Evolutionary conservation across 2,113 vertebrate species (phyloP), one percentile per base, ranked within the genome.

Genomic region (Melanerpes formicivorus): DNA sequence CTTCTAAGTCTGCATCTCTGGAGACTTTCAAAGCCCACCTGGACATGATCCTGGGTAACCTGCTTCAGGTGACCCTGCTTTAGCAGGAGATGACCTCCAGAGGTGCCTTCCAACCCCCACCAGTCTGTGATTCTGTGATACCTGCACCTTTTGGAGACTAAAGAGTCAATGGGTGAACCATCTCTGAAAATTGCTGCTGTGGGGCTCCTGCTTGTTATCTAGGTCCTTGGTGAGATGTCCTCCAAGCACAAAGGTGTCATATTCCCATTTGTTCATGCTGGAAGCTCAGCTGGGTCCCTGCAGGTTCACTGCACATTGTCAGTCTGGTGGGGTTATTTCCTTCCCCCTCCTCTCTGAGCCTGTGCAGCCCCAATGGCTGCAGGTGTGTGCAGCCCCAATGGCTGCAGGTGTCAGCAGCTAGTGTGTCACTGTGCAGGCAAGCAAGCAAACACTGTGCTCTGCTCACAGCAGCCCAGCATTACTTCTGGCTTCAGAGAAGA

Each of bases 401-500:
- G 18, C 74, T 70, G 50, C 56, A 70, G 83, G 46, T 50, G 73
- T 3, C 12, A 4, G 59, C 59, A 59, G 11, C 14, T 19, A 44
- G 74, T 0, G 0, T 0, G 0, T 11, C 1, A 3, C 52, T 8
- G 37, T 11, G 11, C 44, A 62, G 42, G 15, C 54, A 10, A n/a
- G n/a, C 0, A 2, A 30, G 18, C 27, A 9, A 78, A 26, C 23
- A 30, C 66, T 10, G 13, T 2, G 3, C 78, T 65, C 55, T 76
- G 46, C 83, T 93, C 76, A 26, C 29, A 73, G 16, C 40, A 76
- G 9, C 60, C 26, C 64, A 70, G 40, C 50, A 29, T 25, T 40
- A 30, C 52, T n/a, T 50, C 56, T 54, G 48, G 5, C 9, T 22
- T 65, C 63, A 72, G 26, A 56, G 14, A 56, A 29, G 27, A 56